Evolutionary conservation across 1,140 invertebrate species (phyloP), one percentile per base, ranked within the genome.

Genomic region (Pogonognathellus flavescens): DNA sequence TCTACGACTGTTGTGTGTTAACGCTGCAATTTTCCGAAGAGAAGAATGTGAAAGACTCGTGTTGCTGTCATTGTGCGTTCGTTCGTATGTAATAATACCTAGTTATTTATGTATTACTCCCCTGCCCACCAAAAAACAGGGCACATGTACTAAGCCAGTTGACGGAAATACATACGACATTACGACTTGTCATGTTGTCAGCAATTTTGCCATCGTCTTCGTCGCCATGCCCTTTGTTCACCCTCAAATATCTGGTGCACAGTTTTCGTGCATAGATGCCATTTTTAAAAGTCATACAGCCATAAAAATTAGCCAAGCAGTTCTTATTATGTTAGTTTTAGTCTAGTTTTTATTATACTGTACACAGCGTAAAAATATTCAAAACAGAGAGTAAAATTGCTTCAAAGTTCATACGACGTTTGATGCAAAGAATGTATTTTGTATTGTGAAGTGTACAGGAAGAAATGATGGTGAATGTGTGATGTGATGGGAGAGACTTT

Each of bases 231-330:
- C 41, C 70, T 76, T 31, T 16, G 70, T 76, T 76, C 70, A 76
- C 70, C 70, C 70, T 76, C 70, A 76, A 76, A 25, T 76, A 16
- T 76, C 16, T 31, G 62, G 62, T 76, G 70, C 70, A 76, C 70
- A 18, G 31, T n/a, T 16, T 76, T 50, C 41, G 70, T 76, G 70
- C 70, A 76, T 76, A 76, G 16, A 76, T 76, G 70, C 70, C 70
- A 76, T 76, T 76, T 76, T 76, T 13, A 76, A 57, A 57, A 76
- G 70, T 76, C 70, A 76, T 76, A 49, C 70, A 76, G 70, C 70
- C 70, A 76, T 76, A 76, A 76, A 57, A 49, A 76, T 76, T 41
- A 76, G 70, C 70, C 70, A 76, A 76, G 53, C 70, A 76, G 25
- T 76, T 76, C 41, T 50, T 31, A 49, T 25, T 41, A 41, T 49